Evolutionary conservation across 92 coral and sea anemone species (phyloP).

Genomic region (Isaurus tuberculatus): DNA sequence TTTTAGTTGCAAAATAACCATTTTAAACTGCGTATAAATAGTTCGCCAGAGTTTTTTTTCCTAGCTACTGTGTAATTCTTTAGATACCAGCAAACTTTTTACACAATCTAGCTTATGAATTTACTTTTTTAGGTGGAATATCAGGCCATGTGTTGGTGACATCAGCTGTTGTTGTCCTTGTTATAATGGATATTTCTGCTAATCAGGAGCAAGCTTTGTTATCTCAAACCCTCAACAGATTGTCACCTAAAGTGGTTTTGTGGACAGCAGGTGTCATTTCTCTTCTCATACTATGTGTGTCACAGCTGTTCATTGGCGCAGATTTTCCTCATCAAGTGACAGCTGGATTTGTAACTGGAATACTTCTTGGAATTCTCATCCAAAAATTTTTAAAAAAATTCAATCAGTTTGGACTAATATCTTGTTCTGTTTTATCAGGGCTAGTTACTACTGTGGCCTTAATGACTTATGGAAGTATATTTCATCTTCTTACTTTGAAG

Average conservation of each 20-base stretch:
- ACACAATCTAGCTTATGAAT: neutral
- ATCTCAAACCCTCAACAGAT: neutral
- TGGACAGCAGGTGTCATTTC: conserved; percentile 23
- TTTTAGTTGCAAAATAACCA: no score
- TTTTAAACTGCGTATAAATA: no score
- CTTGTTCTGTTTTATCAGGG: conserved; percentile 27
- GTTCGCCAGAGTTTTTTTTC: no score
- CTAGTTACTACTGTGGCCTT: neutral
- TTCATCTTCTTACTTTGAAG: conserved; percentile 8
- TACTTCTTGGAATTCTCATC: conserved; percentile 13
- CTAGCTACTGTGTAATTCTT: neutral
- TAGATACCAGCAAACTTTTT: neutral
- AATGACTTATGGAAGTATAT: conserved; percentile 27
- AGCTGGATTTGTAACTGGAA: conserved; percentile 32
- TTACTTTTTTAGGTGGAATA: conserved; percentile 42
- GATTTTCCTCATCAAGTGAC: conserved; percentile 58
- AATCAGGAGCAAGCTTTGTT: neutral
- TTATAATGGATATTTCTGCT: conserved; percentile 11
- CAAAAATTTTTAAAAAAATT: neutral
- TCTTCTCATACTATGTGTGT: conserved; percentile 25
- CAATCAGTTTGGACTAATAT: neutral
- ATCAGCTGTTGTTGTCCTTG: conserved; percentile 33
- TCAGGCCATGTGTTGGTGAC: conserved; percentile 53
- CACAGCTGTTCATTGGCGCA: conserved; percentile 47
- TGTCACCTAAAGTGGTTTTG: neutral